Conservation (phyloP, 2,113 vertebrate genomes). For the Rhea americana region DNA sequence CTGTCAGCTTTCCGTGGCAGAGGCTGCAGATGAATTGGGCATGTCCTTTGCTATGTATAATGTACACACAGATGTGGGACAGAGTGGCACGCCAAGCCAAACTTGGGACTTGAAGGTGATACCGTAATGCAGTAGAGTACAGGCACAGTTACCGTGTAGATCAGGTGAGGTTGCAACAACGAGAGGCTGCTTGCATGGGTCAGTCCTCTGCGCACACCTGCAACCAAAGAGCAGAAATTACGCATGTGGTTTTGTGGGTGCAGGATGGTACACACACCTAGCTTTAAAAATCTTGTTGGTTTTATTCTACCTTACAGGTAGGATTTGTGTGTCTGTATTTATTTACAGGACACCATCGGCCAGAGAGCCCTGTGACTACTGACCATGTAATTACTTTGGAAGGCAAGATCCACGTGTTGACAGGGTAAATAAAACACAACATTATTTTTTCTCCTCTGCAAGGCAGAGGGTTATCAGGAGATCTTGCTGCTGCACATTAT, state of each 20-base stretch:
- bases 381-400: slow-evolving; percentile 70
- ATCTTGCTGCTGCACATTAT: slow-evolving; percentile 12
- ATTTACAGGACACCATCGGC: slow-evolving; percentile 52
- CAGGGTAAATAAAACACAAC: slow-evolving; percentile 65
- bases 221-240: background rate
- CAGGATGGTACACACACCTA: background rate
- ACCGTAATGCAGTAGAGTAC: background rate
- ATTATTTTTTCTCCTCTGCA: slow-evolving; percentile 38
- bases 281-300: background rate
- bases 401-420: slow-evolving; percentile 55
- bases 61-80: background rate
- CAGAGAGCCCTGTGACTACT: slow-evolving; percentile 55
- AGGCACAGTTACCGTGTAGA: background rate
- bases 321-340: slow-evolving; percentile 41
- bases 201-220: background rate
- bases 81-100: background rate
- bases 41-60: background rate
- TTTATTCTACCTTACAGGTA: slow-evolving; percentile 19
- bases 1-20: background rate
- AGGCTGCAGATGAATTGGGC: background rate
- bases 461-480: slow-evolving; percentile 37
- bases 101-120: background rate
- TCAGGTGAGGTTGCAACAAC: background rate
- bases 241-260: background rate
- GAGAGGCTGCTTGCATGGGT: background rate